Conservation (phyloP, 2,113 vertebrate species). For the Eclectus roratus region DNA sequence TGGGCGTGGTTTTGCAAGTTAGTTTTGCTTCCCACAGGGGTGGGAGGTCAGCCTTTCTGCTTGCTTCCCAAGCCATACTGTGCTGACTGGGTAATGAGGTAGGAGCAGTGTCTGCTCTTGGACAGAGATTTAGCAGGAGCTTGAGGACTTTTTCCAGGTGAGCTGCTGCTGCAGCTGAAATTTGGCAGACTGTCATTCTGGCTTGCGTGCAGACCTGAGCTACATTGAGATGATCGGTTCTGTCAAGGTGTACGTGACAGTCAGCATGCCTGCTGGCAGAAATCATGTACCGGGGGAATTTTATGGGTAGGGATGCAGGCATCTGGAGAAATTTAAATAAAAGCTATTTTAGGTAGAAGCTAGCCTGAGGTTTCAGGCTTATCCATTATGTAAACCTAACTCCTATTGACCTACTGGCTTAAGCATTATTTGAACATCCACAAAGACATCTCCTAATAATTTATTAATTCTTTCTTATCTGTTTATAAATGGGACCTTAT, state of each 20-base stretch:
- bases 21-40: neutral
- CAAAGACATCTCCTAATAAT: neutral
- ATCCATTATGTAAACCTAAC: neutral
- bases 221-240: neutral
- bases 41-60: neutral
- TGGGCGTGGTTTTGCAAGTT: neutral
- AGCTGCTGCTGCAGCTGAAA: neutral
- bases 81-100: neutral
- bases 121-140: neutral
- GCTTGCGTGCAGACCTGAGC: fast-evolving
- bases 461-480: neutral
- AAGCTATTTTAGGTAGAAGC: neutral
- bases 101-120: neutral
- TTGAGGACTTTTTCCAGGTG: neutral
- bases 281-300: neutral
- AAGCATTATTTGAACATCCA: neutral
- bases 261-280: neutral
- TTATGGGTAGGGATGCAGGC: neutral
- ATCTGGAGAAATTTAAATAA: neutral
- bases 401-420: neutral
- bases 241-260: neutral
- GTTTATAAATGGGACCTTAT: neutral
- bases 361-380: neutral
- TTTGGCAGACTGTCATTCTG: neutral
- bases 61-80: neutral